Base-by-base conservation (phyloP, 2,113 vertebrate species). In the Spea multiplicata region DNA sequence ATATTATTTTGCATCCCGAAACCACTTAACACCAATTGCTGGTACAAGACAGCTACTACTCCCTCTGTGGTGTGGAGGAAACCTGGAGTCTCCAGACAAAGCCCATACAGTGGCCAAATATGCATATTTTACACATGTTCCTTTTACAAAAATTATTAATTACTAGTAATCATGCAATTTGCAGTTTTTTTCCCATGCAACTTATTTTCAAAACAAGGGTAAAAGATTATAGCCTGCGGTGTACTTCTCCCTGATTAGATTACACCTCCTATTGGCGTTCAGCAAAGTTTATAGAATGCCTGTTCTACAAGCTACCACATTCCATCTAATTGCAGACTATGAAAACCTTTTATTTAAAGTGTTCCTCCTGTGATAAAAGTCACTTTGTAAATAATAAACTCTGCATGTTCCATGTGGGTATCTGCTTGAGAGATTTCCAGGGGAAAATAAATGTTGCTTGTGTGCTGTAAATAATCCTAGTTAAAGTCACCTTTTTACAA, bases 401-500 rank as follows among this genome's bases (percentile, higher is more conserved):
- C 71, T 80, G 46, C 53, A n/a, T 49, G 44, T 66, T 74, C 48
- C 64, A 73, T 80, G 78, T 80, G 71, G 78, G 71, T 61, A 74
- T 80, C 50, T 48, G 52, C 53, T 61, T 49, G 6, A 67, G 71
- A 65, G 71, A 74, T 79, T 66, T 79, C 59, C 61, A 79, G 50
- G 59, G 48, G 61, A 78, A 78, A 71, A 71, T 68, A 74, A 68
- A 80, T 50, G 1, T 68, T 67, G 64, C 64, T 73, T 67, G 10
- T 68, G 17, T 52, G 52, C 53, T 74, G 71, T 80, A 74, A 74
- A 80, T 80, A 74, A 68, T 74, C 64, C 78, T 74, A 61, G 64
- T 74, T 68, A 80, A 80, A 72, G 64, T 80, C 78, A 74, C 78
- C 78, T 80, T 74, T 78, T 79, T 79, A 79, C 70, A 67, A 46